These are phyloP conservation scores for Onthophagus taurus DNA, from an alignment of 1,140 invertebrate species.

Conservation along the genomic window DNA sequence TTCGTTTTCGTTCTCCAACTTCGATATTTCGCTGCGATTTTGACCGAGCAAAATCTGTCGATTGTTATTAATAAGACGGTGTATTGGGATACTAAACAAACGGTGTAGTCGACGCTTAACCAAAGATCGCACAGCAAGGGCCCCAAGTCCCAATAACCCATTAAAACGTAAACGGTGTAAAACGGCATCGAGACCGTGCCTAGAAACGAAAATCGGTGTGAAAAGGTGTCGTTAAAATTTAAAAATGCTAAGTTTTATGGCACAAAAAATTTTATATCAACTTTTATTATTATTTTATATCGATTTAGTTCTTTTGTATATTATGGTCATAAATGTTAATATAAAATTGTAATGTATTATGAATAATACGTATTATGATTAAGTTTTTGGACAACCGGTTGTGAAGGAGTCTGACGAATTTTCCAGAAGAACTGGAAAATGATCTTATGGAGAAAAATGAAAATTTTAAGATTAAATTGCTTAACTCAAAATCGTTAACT, in stretches of 20 bases:
- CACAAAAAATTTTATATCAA: background rate
- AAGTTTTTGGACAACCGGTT: no score
- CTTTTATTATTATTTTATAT: background rate
- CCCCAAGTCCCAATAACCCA: conserved; percentile 94
- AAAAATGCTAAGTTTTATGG: background rate
- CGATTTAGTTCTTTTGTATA: background rate
- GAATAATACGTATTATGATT: no score
- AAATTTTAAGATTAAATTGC: no score
- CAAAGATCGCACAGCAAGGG: conserved; percentile 95
- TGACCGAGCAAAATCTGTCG: conserved; percentile 97
- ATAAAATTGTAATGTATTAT: no score
- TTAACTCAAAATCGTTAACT: no score
- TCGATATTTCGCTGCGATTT: conserved; percentile 95
- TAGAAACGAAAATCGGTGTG: conserved; percentile 41
- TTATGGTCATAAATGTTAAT: no score
- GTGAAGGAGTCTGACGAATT: no score
- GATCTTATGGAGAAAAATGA: no score
- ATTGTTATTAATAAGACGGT: conserved; percentile 98
- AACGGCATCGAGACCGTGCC: conserved; percentile 90
- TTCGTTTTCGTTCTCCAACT: conserved; percentile 91
- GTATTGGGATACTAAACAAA: conserved; percentile 97
- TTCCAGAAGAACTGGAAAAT: no score
- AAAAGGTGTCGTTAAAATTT: background rate
- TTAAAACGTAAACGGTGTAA: conserved; percentile 91
- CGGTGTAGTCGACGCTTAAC: conserved; percentile 98